phyloP scores from a whole-genome alignment of 2,888 invertebrate genomes.

The Patella ulyssiponensis region DNA sequence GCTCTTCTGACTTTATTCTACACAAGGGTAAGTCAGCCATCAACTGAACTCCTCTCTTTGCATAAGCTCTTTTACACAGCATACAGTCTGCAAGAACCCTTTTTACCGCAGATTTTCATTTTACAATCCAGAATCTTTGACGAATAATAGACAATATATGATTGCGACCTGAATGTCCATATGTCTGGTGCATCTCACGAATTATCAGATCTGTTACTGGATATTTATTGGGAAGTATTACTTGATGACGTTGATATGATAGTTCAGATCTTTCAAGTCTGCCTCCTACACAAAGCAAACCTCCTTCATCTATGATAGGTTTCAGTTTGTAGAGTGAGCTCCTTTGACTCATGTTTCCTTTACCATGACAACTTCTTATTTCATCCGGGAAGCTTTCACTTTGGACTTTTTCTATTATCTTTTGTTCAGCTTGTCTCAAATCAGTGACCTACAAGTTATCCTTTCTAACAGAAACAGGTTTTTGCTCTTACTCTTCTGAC shows the following conservation, averaged over 20 bases:
- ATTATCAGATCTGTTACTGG: constrained; percentile 13
- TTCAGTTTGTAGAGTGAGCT: neutral
- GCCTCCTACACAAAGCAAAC: neutral
- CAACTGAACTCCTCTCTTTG: neutral
- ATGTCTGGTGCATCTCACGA: constrained; percentile 2
- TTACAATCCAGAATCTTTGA: constrained; percentile 14
- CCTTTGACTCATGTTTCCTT: no score
- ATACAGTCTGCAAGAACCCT: neutral
- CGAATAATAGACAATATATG: constrained; percentile 15
- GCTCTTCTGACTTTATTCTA: constrained; percentile 5
- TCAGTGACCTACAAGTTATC: neutral
- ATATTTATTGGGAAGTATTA: constrained; percentile 6
- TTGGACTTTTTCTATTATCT: no score
- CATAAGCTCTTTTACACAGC: constrained; percentile 1
- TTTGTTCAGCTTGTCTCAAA: no score
- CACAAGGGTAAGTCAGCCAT: neutral
- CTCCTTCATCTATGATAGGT: neutral
- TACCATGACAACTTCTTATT: no score
- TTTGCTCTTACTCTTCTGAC: neutral
- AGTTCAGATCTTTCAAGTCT: neutral
- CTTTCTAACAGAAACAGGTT: neutral
- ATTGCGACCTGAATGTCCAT: neutral
- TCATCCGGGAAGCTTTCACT: no score
- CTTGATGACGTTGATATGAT: constrained; percentile 6
- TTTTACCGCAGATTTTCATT: neutral